phyloP scores from a whole-genome alignment of 2,797 vertebrate species.

The Tenualosa ilisha region DNA sequence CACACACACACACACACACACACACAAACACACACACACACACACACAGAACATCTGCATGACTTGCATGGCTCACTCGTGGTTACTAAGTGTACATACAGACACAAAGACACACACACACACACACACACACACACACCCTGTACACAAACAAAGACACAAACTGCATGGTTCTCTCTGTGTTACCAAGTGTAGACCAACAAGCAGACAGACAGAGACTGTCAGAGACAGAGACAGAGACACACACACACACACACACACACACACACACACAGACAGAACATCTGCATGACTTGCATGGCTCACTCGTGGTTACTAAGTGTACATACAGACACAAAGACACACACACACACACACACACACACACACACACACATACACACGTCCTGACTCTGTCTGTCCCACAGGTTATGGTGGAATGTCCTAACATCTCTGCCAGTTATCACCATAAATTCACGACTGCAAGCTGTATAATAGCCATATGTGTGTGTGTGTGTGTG shows the following conservation, averaged over 20 bases:
- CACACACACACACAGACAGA: background rate
- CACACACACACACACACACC: too few relatives aligned
- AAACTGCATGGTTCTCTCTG: too few relatives aligned
- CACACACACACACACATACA: background rate
- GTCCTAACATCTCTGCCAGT: slow-evolving; percentile 27
- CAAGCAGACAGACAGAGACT: too few relatives aligned
- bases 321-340: background rate
- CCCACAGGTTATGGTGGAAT: slow-evolving; percentile 19
- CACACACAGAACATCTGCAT: background rate
- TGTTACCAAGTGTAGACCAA: too few relatives aligned
- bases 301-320: background rate
- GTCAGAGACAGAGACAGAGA: too few relatives aligned
- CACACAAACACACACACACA: background rate
- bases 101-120: too few relatives aligned
- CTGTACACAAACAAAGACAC: too few relatives aligned
- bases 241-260: background rate
- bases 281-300: background rate
- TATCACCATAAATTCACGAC: slow-evolving; percentile 17
- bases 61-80: background rate
- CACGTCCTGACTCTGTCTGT: background rate
- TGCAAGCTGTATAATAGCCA: background rate
- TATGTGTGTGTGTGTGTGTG: slow-evolving; percentile 16
- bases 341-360: slow-evolving; percentile 12
- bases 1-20: too few relatives aligned
- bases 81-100: background rate